Evolutionary conservation across 23 tunicate genomes (phyloP).

Genomic region (Phallusia fumigata): DNA sequence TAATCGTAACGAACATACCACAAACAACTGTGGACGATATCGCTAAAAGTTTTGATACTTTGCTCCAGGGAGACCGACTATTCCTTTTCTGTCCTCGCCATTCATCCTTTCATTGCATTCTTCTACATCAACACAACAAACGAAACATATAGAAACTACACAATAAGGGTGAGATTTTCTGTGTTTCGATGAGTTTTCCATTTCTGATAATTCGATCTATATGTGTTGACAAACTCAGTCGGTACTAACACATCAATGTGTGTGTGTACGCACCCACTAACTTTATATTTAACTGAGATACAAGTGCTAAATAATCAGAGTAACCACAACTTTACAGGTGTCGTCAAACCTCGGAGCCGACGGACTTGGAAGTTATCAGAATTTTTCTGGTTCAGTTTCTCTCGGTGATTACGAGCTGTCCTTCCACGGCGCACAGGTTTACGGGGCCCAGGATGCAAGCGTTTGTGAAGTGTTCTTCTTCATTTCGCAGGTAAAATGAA

Average conservation of each 20-base stretch:
- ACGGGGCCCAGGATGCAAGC: neutral
- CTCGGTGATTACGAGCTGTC: neutral
- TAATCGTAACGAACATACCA: too few species aligned
- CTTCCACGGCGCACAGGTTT: neutral
- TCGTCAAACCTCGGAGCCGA: neutral
- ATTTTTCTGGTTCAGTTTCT: neutral
- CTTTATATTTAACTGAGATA: too few species aligned
- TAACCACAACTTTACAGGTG: neutral
- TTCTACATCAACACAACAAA: slow-evolving; percentile 1
- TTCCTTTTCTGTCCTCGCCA: neutral
- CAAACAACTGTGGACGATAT: too few species aligned
- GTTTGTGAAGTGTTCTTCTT: neutral
- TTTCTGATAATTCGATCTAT: too few species aligned
- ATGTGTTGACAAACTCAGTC: too few species aligned
- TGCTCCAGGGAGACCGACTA: neutral
- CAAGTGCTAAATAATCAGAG: too few species aligned
- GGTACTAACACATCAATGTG: too few species aligned
- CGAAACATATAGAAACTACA: neutral
- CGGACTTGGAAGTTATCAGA: neutral
- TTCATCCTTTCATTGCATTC: neutral
- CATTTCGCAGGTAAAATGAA: neutral
- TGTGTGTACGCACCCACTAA: too few species aligned
- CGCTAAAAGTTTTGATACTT: too few species aligned
- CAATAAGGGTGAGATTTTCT: neutral
- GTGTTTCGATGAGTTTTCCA: too few species aligned